phyloP scores from a whole-genome alignment of 2,113 vertebrate species.

The Myanophis thanlyinensis region DNA sequence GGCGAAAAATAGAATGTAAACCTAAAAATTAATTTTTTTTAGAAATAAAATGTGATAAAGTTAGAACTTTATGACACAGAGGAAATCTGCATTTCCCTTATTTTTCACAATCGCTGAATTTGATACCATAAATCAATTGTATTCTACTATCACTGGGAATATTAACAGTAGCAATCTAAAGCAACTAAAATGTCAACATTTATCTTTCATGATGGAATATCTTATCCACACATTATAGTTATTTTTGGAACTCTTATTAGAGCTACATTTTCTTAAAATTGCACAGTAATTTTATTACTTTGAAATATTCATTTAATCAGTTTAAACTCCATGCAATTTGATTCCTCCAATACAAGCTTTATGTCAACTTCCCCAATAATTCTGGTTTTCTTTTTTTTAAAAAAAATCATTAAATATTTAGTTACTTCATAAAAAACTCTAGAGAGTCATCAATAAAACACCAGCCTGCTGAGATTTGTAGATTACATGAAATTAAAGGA shows the following conservation, averaged over 20 bases:
- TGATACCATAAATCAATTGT: background rate
- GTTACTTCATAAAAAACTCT: constrained; percentile 29
- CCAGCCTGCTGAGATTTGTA: constrained; percentile 24
- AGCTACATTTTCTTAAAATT: constrained; percentile 50
- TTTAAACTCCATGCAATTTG: constrained; percentile 49
- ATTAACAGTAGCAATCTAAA: constrained; percentile 54
- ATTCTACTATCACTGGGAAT: constrained; percentile 32
- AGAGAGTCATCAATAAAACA: constrained; percentile 42
- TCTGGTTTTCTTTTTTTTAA: constrained; percentile 34
- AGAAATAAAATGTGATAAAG: background rate
- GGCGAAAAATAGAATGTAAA: background rate
- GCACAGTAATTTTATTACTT: constrained; percentile 51
- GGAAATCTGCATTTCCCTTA: fast-evolving
- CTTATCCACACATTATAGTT: constrained; percentile 32
- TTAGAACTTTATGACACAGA: background rate
- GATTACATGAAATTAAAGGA: constrained; percentile 42
- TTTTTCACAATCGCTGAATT: background rate
- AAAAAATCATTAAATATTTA: constrained; percentile 51
- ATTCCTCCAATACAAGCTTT: constrained; percentile 45
- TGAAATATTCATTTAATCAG: constrained; percentile 44
- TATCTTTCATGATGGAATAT: constrained; percentile 28
- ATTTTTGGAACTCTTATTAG: constrained; percentile 43
- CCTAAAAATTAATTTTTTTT: background rate
- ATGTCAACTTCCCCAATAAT: constrained; percentile 29
- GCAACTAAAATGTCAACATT: constrained; percentile 32